Evolutionary conservation across 2,888 invertebrate species (phyloP).

Genomic region (Heliconius aoede): DNA sequence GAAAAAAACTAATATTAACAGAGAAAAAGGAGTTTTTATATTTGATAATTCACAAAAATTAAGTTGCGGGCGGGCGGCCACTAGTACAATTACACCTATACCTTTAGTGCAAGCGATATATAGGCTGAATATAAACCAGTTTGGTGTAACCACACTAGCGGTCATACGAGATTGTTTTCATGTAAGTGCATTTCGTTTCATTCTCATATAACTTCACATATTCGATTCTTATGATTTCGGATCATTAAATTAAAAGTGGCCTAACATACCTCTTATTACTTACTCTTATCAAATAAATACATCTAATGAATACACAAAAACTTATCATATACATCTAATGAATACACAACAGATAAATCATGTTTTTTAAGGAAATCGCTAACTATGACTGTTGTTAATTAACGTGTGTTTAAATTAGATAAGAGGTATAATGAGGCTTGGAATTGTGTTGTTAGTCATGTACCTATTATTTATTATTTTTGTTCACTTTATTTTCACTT

Average conservation of each 20-base stretch:
- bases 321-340: no score
- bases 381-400: neutral
- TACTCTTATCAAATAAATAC: no score
- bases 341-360: neutral
- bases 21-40: neutral
- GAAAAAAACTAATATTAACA: neutral
- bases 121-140: constrained; percentile 33
- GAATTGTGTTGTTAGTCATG: neutral
- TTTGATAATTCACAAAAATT: neutral
- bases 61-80: neutral
- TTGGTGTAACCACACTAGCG: constrained; percentile 24
- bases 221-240: neutral
- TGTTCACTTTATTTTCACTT: no score
- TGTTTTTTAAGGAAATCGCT: neutral
- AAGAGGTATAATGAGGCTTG: neutral
- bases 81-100: neutral
- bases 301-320: neutral
- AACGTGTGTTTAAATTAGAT: neutral
- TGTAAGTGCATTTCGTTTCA: neutral
- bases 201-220: neutral
- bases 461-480: neutral
- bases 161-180: constrained; percentile 30
- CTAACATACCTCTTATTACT: neutral
- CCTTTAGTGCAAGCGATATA: neutral
- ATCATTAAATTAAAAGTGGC: neutral